phyloP scores from a whole-genome alignment of 2,888 invertebrate genomes.

The Argynnis bischoffii region DNA sequence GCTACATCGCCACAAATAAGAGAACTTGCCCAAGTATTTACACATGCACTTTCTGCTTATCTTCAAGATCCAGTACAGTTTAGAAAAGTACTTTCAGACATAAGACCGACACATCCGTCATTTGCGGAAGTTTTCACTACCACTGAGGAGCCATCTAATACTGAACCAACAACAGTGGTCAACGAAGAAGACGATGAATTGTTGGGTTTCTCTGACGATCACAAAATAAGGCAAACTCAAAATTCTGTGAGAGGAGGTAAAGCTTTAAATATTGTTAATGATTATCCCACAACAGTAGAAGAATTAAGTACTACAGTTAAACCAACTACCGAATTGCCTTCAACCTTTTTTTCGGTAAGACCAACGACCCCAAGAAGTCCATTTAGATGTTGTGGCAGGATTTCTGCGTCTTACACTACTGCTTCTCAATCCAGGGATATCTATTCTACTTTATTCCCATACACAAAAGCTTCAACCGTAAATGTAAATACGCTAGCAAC shows the following conservation, averaged over 20 bases:
- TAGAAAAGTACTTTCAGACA: conserved; percentile 87
- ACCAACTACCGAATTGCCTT: conserved; percentile 50
- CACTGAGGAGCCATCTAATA: conserved; percentile 67
- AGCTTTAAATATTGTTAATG: conserved; percentile 61
- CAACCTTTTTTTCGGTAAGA: conserved; percentile 45
- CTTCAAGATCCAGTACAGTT: conserved; percentile 92
- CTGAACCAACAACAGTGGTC: conserved; percentile 82
- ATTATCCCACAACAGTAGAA: conserved; percentile 49
- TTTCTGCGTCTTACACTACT: conserved; percentile 74
- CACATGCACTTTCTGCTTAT: conserved; percentile 91
- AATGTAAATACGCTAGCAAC: conserved; percentile 56
- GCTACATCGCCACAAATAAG: conserved; percentile 85
- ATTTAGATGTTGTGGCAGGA: conserved; percentile 71
- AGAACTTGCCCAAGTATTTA: conserved; percentile 92
- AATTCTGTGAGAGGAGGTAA: conserved; percentile 69
- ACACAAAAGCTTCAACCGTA: conserved; percentile 70
- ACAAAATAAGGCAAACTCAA: conserved; percentile 56
- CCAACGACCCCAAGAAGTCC: conserved; percentile 61
- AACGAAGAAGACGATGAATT: conserved; percentile 89
- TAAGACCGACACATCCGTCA: conserved; percentile 90
- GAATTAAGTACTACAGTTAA: conserved; percentile 51
- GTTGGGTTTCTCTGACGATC: conserved; percentile 88
- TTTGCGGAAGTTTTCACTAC: conserved; percentile 67
- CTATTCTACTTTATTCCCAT: conserved; percentile 67
- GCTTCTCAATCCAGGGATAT: conserved; percentile 55